Conservation (phyloP, 2,888 invertebrate species). For the Conchocele bisecta region DNA sequence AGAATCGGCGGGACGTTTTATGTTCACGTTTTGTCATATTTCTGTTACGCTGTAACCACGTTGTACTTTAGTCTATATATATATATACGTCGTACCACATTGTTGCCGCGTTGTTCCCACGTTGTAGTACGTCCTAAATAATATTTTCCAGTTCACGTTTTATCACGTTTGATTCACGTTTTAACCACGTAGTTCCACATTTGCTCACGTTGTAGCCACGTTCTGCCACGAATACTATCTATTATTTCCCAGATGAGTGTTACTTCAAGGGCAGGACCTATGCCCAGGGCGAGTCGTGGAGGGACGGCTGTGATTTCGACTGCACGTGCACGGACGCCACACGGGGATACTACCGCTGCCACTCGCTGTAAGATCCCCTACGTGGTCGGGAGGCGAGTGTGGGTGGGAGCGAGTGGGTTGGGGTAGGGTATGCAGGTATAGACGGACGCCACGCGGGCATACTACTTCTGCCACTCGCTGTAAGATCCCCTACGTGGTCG, state of each 20-base stretch:
- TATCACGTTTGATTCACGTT: background rate
- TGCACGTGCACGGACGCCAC: constrained; percentile 54
- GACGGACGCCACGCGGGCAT: constrained; percentile 46
- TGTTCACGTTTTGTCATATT: no score
- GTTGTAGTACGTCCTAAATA: no score
- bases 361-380: constrained; percentile 43
- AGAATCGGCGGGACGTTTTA: no score
- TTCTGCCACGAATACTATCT: background rate
- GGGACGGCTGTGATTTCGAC: constrained; percentile 59
- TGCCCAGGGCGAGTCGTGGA: constrained; percentile 48
- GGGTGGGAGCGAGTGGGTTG: no score
- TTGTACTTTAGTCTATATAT: no score
- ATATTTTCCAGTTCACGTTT: background rate
- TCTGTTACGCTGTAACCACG: no score
- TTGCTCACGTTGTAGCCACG: no score
- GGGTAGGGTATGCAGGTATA: no score
- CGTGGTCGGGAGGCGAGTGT: no score
- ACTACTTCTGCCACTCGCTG: constrained; percentile 49
- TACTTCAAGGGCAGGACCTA: constrained; percentile 49
- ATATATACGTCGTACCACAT: no score
- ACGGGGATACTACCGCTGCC: constrained; percentile 52
- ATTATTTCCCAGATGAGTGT: constrained; percentile 41
- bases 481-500: no score
- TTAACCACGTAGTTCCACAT: background rate
- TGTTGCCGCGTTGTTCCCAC: no score